Evolutionary conservation across 2,113 vertebrate genomes (phyloP), one percentile per base, ranked within the genome.

Genomic region (Himantopus leucocephalus): DNA sequence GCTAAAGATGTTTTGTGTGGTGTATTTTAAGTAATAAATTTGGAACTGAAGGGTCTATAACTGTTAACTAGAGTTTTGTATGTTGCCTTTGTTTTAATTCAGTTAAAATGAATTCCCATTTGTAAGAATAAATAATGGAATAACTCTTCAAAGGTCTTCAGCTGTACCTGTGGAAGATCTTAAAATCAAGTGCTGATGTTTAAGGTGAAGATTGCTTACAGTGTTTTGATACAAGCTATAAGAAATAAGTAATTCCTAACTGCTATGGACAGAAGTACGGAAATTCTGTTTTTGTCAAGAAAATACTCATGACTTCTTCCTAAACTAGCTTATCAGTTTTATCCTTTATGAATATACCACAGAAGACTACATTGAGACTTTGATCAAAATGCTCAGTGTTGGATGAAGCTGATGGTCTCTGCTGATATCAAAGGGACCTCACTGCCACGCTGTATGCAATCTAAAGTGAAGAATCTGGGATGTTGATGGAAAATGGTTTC

Each of bases 41-140:
- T 10, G 53, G 86, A 96, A 88, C 45, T 64, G 70, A 93, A 94
- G 91, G 41, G n/a, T 71, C 78, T 93, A 27, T 85, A 95, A 96
- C 92, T 94, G 85, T 96, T 96, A 92, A 90, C 84, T 91, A 70
- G 75, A 91, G 59, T 79, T 79, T 88, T 88, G 47, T 90, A 70
- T 63, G 32, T 88, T 95, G 92, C 29, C 83, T 97, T 91, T 96
- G 73, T 95, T 91, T 96, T 94, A 92, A 82, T 92, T 94, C 62
- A 72, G 62, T 97, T 97, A 71, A 97, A 97, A 91, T 11, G 2
- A 97, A 81, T 95, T 91, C 12, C 29, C 20, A 10, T 62, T 88
- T 91, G 16, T 62, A 66, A 60, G 64, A 84, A 34, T 83, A 86
- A 56, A 27, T 76, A 64, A 48, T 75, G 23, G 60, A 71, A 37